These are phyloP conservation scores for Entelurus aequoreus DNA, from an alignment of 2,113 vertebrate genomes.

Conservation along the genomic window DNA sequence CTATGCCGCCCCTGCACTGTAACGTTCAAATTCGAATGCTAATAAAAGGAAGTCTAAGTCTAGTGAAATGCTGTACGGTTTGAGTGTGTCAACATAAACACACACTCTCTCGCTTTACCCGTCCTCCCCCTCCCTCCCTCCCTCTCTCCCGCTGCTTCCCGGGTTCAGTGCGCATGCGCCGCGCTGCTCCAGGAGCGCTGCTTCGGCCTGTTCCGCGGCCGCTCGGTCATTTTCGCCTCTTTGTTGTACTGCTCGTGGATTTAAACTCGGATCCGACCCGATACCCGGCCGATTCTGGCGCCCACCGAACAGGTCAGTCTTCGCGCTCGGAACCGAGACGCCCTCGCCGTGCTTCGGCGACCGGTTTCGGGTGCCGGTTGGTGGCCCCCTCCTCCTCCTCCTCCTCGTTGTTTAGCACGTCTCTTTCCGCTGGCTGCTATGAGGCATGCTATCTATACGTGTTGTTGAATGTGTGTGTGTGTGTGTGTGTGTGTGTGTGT, in stretches of 20 bases:
- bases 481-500: slow-evolving; percentile 1
- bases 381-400: slow-evolving; percentile 30
- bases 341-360: slow-evolving; percentile 11
- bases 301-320: slow-evolving; percentile 70
- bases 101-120: neutral
- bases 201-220: slow-evolving; percentile 79
- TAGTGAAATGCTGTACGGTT: too few species aligned
- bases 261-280: slow-evolving; percentile 73
- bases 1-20: too few species aligned
- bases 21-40: too few species aligned
- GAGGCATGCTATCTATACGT: slow-evolving; percentile 65
- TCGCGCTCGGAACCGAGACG: slow-evolving; percentile 21
- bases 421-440: slow-evolving; percentile 66
- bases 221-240: slow-evolving; percentile 81
- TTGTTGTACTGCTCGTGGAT: slow-evolving; percentile 81
- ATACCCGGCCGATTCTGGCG: slow-evolving; percentile 66
- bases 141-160: slow-evolving; percentile 1
- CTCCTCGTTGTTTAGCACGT: slow-evolving; percentile 54
- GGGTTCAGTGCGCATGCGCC: slow-evolving; percentile 66
- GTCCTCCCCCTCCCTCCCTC: neutral
- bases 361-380: slow-evolving; percentile 39
- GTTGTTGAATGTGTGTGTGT: slow-evolving; percentile 60
- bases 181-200: slow-evolving; percentile 55
- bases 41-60: too few species aligned
- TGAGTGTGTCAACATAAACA: too few species aligned